Evolutionary conservation across 2,888 invertebrate species (phyloP).

Genomic region (Dendrolimus pini): DNA sequence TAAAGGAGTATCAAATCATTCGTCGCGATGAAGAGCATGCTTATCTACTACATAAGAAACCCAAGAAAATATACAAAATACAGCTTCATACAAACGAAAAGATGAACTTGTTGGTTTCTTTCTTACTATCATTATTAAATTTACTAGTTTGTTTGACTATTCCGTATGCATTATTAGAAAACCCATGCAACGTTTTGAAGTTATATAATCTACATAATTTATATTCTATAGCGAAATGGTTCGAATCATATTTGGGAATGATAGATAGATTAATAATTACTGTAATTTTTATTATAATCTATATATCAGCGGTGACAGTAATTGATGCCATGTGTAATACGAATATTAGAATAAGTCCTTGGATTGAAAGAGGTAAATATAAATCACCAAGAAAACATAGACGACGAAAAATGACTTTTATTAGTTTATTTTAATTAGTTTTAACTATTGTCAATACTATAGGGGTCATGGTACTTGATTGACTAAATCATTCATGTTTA

Average conservation of each 20-base stretch:
- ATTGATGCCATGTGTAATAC: conserved; percentile 35
- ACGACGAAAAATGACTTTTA: neutral
- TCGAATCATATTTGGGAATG: conserved; percentile 24
- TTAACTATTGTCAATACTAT: no score
- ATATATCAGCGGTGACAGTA: conserved; percentile 22
- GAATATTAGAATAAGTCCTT: conserved; percentile 33
- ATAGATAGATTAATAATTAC: conserved; percentile 33
- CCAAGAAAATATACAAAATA: conserved; percentile 20
- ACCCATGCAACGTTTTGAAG: conserved; percentile 31
- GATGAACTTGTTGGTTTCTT: conserved; percentile 32
- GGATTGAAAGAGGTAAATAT: conserved; percentile 37
- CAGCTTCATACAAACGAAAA: conserved; percentile 21
- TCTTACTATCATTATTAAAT: conserved; percentile 32
- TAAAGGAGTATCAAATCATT: conserved; percentile 21
- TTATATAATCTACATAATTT: conserved; percentile 14
- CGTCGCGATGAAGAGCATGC: conserved; percentile 20
- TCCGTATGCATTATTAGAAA: conserved; percentile 29
- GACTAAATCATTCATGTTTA: no score
- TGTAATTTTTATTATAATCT: conserved; percentile 24
- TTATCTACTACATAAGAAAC: conserved; percentile 22
- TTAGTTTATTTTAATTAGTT: neutral
- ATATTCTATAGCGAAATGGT: conserved; percentile 17
- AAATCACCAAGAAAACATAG: conserved; percentile 8
- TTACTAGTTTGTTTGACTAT: conserved; percentile 33
- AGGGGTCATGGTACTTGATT: no score